These are phyloP conservation scores for Lagria hirta DNA, from an alignment of 2,888 invertebrate genomes.

Conservation along the genomic window DNA sequence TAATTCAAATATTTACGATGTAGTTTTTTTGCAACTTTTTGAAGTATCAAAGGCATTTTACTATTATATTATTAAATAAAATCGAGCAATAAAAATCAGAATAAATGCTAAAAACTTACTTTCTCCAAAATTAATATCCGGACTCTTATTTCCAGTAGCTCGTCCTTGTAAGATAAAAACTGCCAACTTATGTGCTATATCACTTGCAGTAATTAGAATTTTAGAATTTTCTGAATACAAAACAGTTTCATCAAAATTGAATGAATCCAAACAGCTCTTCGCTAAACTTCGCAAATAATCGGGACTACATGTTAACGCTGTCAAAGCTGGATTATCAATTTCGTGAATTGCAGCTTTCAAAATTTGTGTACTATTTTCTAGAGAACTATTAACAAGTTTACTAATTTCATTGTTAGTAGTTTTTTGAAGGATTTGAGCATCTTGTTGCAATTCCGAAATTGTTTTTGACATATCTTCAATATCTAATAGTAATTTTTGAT, in stretches of 20 bases:
- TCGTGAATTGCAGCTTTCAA: constrained; percentile 55
- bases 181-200: constrained; percentile 61
- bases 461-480: constrained; percentile 41
- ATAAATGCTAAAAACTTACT: constrained; percentile 57
- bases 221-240: constrained; percentile 48
- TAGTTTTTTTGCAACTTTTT: too few species aligned
- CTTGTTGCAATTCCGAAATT: constrained; percentile 31
- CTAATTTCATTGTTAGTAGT: constrained; percentile 39
- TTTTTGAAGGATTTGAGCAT: constrained; percentile 28
- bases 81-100: too few species aligned
- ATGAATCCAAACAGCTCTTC: constrained; percentile 48
- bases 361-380: constrained; percentile 48
- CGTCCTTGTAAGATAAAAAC: constrained; percentile 71
- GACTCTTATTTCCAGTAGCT: constrained; percentile 74
- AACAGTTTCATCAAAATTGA: constrained; percentile 45
- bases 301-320: constrained; percentile 66
- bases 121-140: constrained; percentile 67
- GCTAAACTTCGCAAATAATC: constrained; percentile 60
- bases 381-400: constrained; percentile 43
- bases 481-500: constrained; percentile 58
- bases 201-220: constrained; percentile 53
- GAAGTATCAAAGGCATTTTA: too few species aligned
- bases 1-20: too few species aligned
- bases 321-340: constrained; percentile 68
- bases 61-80: too few species aligned